Conservation (phyloP, 2,888 invertebrate genomes). For the Aleiodes alternator region DNA sequence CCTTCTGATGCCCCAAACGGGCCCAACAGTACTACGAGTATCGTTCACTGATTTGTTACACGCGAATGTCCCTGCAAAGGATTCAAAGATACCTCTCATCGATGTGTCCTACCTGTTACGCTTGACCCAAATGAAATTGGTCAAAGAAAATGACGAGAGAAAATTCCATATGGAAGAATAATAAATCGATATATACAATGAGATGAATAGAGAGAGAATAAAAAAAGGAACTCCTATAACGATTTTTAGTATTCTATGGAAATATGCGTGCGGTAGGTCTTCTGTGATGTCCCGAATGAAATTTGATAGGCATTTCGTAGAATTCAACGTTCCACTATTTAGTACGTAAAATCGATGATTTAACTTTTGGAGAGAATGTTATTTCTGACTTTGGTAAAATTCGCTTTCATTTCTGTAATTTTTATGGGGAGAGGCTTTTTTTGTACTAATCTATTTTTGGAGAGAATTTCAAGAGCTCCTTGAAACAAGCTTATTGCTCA, state of each 20-base stretch:
- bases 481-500: too few relatives aligned
- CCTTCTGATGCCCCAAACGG: not conserved
- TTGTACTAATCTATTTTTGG: too few relatives aligned
- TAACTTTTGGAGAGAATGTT: too few relatives aligned
- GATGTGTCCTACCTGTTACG: slow-evolving; percentile 47
- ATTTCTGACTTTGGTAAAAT: too few relatives aligned
- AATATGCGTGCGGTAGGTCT: slow-evolving; percentile 37
- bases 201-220: not conserved
- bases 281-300: slow-evolving; percentile 1
- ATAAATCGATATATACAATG: slow-evolving; percentile 8
- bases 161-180: slow-evolving; percentile 29
- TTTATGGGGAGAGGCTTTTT: too few relatives aligned
- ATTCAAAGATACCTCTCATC: slow-evolving; percentile 54
- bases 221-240: slow-evolving; percentile 17
- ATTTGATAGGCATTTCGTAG: slow-evolving; percentile 9
- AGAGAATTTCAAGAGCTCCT: too few relatives aligned
- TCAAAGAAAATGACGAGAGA: not conserved
- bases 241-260: slow-evolving; percentile 28
- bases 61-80: slow-evolving; percentile 60
- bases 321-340: slow-evolving; percentile 6
- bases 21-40: not conserved
- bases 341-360: too few relatives aligned
- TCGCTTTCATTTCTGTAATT: too few relatives aligned
- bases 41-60: slow-evolving; percentile 63
- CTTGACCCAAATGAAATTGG: slow-evolving; percentile 44